These are phyloP conservation scores for Zophobas morio DNA, from an alignment of 1,140 invertebrate species.

Conservation along the genomic window DNA sequence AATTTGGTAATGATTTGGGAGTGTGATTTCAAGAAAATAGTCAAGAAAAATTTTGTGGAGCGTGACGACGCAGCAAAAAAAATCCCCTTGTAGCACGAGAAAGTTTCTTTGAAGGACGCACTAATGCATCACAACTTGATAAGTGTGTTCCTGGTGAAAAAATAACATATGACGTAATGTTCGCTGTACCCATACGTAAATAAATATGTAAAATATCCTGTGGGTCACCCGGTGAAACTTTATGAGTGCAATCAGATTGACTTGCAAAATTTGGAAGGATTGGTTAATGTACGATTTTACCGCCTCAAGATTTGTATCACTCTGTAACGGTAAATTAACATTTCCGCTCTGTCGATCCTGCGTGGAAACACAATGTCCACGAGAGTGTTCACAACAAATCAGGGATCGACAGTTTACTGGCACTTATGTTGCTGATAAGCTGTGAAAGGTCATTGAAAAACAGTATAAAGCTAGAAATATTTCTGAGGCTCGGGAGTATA, in stretches of 20 bases:
- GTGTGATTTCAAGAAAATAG: slow-evolving; percentile 2
- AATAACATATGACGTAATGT: slow-evolving; percentile 62
- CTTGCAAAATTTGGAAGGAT: slow-evolving; percentile 50
- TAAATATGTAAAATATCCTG: slow-evolving; percentile 62
- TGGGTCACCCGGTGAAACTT: slow-evolving; percentile 62
- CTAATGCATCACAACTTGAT: slow-evolving; percentile 26
- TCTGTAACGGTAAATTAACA: slow-evolving; percentile 62
- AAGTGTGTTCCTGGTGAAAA: slow-evolving; percentile 54
- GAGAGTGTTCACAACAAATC: slow-evolving; percentile 56
- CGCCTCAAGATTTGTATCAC: slow-evolving; percentile 61
- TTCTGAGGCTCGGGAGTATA: slow-evolving; percentile 65
- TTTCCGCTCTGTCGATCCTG: slow-evolving; percentile 62
- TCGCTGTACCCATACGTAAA: slow-evolving; percentile 63
- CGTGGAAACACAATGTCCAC: slow-evolving; percentile 42
- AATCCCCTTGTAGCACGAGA: neutral
- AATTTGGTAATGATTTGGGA: slow-evolving; percentile 19
- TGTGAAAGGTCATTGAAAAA: slow-evolving; percentile 60
- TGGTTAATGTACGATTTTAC: slow-evolving; percentile 62
- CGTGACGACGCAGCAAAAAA: neutral
- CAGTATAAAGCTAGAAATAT: slow-evolving; percentile 56
- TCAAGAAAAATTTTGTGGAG: neutral
- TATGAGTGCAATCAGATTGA: slow-evolving; percentile 22
- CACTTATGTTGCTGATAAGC: slow-evolving; percentile 64
- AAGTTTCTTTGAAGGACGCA: slow-evolving; percentile 47
- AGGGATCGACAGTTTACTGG: slow-evolving; percentile 62